These are phyloP conservation scores for Lycaon pictus DNA, from an alignment of 2,113 vertebrate genomes.

Conservation along the genomic window DNA sequence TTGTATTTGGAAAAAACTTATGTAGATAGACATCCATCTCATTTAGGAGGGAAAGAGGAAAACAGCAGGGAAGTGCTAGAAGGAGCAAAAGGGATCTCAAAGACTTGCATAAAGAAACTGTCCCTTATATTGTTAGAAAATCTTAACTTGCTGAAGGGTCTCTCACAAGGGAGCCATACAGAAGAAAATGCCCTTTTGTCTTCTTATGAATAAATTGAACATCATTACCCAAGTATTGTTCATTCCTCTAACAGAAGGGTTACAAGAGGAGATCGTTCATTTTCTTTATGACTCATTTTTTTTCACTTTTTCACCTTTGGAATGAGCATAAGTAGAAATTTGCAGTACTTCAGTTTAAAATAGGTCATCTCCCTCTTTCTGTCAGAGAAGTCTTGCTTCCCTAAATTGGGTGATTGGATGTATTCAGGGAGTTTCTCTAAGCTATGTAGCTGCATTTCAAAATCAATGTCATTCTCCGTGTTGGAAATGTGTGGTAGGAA, in stretches of 20 bases:
- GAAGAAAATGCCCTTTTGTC: slow-evolving; percentile 74
- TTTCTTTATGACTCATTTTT: slow-evolving; percentile 62
- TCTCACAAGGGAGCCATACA: neutral
- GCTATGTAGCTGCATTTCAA: slow-evolving; percentile 12
- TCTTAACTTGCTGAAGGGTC: neutral
- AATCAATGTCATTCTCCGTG: neutral
- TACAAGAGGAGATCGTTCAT: slow-evolving; percentile 42
- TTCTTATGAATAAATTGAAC: slow-evolving; percentile 84
- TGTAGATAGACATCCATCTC: neutral
- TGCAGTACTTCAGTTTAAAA: slow-evolving; percentile 68
- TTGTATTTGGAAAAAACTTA: neutral
- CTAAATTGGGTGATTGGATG: neutral
- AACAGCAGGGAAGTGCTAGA: neutral
- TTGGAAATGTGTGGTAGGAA: neutral
- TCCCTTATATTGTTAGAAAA: slow-evolving; percentile 37
- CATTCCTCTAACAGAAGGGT: slow-evolving; percentile 56
- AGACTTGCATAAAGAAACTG: neutral
- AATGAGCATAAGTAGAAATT: slow-evolving; percentile 61
- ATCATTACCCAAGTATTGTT: slow-evolving; percentile 48
- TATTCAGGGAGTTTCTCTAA: neutral
- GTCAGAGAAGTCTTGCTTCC: slow-evolving; percentile 52
- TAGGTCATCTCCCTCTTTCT: slow-evolving; percentile 51
- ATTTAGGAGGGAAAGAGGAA: neutral
- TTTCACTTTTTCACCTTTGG: neutral
- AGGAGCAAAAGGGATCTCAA: neutral